Base-by-base conservation (phyloP, 2,797 vertebrate species). In the Cuniculus paca region DNA sequence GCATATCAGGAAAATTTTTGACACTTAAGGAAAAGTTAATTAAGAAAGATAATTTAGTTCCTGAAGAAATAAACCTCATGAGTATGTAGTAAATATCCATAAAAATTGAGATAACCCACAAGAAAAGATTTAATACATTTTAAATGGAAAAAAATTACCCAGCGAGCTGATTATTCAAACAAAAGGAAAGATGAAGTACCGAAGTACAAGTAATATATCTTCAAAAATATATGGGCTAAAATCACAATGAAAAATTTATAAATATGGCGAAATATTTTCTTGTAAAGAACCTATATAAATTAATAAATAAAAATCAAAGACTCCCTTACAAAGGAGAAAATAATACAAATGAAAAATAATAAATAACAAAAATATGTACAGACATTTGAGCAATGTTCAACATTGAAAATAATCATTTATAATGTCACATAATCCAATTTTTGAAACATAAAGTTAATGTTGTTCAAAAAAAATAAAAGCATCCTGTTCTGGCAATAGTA, bases 11-110 rank as follows among this genome's bases (percentile, higher is more conserved):
- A n/a, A 77, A 72, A 54, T 61, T 83, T 94, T 88, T 34, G 3
- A 42, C 5, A 20, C 6, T 65, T 65, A 88, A 79, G 5, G 31
- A 61, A 50, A 95, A 45, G 34, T n/a, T 60, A 75, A 90, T 94
- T 68, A 80, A 75, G 74, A 92, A 87, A 63, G 86, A 58, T 90
- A 9, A 85, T 77, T 94, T 87, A 58, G 12, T 42, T 81, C 45
- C 75, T 61, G 45, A 45, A 75, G 16, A 78, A 88, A 90, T 7
- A 90, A 39, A 3, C 13, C 65, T 82, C 24, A 68, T 78, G 19
- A 87, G 20, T 65, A 75, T 45, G 6, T 90, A 81, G 68, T 48
- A 91, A 90, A 42, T 81, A 63, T 12, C 75, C 54, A 75, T 14
- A 79, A 52, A 86, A 87, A 61, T 77, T 80, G 7, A 72, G 42